Conservation (phyloP, 2,888 invertebrate genomes). For the Cheilosia vulpina region DNA sequence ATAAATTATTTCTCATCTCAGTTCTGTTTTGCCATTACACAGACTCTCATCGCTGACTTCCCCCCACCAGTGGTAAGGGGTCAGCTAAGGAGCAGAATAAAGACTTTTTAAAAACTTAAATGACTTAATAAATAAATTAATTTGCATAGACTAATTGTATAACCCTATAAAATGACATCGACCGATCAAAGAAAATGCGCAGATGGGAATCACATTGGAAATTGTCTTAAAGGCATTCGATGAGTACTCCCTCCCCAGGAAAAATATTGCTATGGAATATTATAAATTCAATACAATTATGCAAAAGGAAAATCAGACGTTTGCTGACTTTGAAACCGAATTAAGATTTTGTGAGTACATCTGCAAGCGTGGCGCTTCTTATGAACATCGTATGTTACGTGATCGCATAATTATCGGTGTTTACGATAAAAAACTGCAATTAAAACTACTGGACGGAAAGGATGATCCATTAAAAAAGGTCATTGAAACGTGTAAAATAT, state of each 20-base stretch:
- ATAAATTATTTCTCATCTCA: no score
- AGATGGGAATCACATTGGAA: no score
- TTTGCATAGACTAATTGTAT: no score
- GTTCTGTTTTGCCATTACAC: no score
- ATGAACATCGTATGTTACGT: constrained; percentile 70
- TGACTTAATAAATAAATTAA: no score
- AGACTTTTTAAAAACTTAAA: no score
- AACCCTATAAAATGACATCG: no score
- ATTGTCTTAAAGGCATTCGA: constrained; percentile 22
- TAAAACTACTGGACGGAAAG: constrained; percentile 69
- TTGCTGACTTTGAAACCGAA: constrained; percentile 70
- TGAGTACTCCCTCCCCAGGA: constrained; percentile 42
- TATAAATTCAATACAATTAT: constrained; percentile 65
- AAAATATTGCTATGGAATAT: constrained; percentile 35
- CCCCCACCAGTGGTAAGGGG: no score
- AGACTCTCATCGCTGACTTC: no score
- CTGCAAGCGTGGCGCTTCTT: constrained; percentile 60
- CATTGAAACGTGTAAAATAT: constrained; percentile 64
- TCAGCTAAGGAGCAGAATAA: no score
- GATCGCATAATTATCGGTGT: constrained; percentile 73
- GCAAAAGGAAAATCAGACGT: constrained; percentile 65
- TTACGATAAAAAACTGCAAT: constrained; percentile 71
- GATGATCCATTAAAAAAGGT: constrained; percentile 60
- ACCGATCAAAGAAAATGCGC: no score
- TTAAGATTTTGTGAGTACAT: constrained; percentile 63